Base-by-base conservation (phyloP, 2,888 invertebrate species). In the Leucophenga maculata region DNA sequence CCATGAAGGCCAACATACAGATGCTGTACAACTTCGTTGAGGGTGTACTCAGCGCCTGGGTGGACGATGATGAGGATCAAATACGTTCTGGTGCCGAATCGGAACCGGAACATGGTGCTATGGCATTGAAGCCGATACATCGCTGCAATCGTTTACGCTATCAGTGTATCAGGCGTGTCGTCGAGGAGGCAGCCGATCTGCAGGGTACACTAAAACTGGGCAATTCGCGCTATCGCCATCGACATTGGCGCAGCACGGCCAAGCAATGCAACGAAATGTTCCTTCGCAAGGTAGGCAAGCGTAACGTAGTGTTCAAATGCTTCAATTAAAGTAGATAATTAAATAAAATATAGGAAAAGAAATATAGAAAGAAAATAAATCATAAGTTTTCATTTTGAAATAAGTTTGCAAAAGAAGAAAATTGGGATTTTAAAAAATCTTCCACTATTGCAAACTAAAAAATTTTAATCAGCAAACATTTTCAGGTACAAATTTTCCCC, bases 201-300 rank as follows among this genome's bases (percentile, higher is more conserved):
- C 91, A 91, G 67, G 93, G 93, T 31, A 91, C 93, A 6, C 90
- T 91, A 73, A 90, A 92, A 77, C 89, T 93, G 77, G 93, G 93
- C 60, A 93, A 93, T 84, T 90, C 93, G 62, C 90, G 93, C 75
- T 93, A 92, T 87, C 91, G 93, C 60, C 95, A 96, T 87, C 92
- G 94, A 81, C 95, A 96, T 89, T 95, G 94, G 93, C 94, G 95
- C 83, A 93, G 94, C 74, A 93, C 95, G 54, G 94, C 95, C 69
- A 94, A 94, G 88, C 93, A 94, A 82, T 97, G 96, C 90, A 96
- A 96, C 87, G 95, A 95, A 88, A 91, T 93, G 82, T 96, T 97
- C 90, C 91, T 96, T 72, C 92, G 93, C 89, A 96, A 95, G 94
- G 96, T 96, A 90, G 90, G 79, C 70, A 65, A 26, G n/a, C n/a